Evolutionary conservation across 2,888 invertebrate species (phyloP), one percentile per base, ranked within the genome.

Genomic region (Carabus problematicus): DNA sequence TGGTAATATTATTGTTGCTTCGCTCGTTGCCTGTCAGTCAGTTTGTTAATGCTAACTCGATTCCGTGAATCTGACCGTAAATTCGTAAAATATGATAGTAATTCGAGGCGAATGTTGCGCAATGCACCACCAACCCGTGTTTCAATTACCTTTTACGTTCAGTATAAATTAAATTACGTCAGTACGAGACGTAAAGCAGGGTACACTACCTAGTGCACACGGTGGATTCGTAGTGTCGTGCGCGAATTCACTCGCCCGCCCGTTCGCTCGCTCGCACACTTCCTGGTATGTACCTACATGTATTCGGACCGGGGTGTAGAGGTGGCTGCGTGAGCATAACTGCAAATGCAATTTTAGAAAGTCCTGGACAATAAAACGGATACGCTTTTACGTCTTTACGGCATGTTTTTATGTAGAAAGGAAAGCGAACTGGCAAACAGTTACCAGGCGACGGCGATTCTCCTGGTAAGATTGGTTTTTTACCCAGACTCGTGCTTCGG

Each of bases 301-400:
- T 16, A 11, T 55, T 55, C 56, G 19, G 11, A 7, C 6, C 19
- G 1, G n/a, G n/a, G 16, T 18, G 19, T 14, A 14, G 19, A n/a
- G 49, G 52, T 3, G 52, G 3, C 29, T 11, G 59, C 66, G 66
- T 66, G 66, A 56, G 66, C 66, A 66, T 66, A 66, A 59, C 66
- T 66, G 66, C 66, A 66, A 66, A 66, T 66, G 66, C 66, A 66
- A 66, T 66, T 66, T 66, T 66, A 66, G 66, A 66, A 66, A 66
- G 66, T 66, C 66, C 45, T 49, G 29, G 45, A 58, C 59, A 66
- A 66, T 66, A 66, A 66, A 66, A 66, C 66, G 47, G 66, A 56
- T 66, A 66, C 66, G 58, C 49, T 66, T 29, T 66, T 66, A 66
- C 66, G 58, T 66, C 66, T 66, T 66, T 66, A 66, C 66, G 66